Percentiles rank a stretch among this genome's conserved stretches.
Conservation (phyloP, 2,113 vertebrate species). For the Brachypodius melanocephalos region DNA sequence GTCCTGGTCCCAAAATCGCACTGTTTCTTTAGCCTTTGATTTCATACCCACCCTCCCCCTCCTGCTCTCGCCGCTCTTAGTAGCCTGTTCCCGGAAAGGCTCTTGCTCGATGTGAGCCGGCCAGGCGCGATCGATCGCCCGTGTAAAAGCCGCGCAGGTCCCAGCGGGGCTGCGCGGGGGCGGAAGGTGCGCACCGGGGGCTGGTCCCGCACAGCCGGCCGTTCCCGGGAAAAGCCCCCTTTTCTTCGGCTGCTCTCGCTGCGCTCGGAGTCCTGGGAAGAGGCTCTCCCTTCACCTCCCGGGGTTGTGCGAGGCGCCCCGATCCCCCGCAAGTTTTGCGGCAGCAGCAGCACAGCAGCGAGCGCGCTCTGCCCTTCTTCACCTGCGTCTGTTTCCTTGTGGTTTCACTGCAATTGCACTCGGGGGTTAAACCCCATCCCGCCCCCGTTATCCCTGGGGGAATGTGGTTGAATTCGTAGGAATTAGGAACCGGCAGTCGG, state of each 20-base stretch:
- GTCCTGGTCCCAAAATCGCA: slow-evolving; percentile 58
- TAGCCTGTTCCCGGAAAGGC: slow-evolving; percentile 40
- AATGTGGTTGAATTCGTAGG: not conserved
- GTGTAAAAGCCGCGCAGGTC: not conserved
- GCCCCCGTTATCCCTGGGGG: not conserved
- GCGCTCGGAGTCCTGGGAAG: not conserved
- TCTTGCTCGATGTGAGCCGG: not conserved
- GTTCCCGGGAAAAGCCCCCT: not conserved
- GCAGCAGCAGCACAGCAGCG: not conserved
- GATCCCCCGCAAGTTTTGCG: not conserved
- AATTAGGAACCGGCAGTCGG: not conserved
- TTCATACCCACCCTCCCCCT: slow-evolving; percentile 12
- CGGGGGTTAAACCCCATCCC: not conserved
- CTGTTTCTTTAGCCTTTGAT: slow-evolving; percentile 66
- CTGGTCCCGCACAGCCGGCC: too few relatives aligned
- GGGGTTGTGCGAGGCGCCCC: not conserved
- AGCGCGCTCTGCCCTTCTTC: not conserved
- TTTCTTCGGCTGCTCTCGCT: not conserved
- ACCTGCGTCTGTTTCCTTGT: not conserved
- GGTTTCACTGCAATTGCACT: not conserved
- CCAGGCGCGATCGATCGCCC: not conserved
- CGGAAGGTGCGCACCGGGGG: not conserved
- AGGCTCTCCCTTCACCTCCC: not conserved
- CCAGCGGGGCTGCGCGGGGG: not conserved
- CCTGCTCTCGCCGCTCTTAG: not conserved